Percentiles rank a stretch among this genome's conserved stretches.
phyloP scores from a whole-genome alignment of 2,888 invertebrate genomes.

The Acleris holmiana region DNA sequence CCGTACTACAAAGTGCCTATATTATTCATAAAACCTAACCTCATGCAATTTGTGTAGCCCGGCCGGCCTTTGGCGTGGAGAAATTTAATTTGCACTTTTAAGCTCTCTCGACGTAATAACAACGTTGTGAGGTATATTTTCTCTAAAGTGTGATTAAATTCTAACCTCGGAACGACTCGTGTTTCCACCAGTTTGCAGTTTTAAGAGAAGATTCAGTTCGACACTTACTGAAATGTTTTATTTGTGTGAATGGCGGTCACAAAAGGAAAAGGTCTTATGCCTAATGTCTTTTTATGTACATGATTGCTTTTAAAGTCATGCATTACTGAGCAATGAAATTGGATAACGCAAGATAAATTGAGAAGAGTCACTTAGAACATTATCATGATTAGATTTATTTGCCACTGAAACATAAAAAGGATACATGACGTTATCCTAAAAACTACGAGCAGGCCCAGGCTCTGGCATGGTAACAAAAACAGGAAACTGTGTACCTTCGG shows the following conservation, averaged over 20 bases:
- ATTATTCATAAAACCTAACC: slow-evolving; percentile 66
- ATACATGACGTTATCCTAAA: too few relatives aligned
- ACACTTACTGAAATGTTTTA: not conserved
- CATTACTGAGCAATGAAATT: too few relatives aligned
- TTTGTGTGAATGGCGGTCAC: not conserved
- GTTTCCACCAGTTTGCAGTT: slow-evolving; percentile 24
- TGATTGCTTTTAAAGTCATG: too few relatives aligned
- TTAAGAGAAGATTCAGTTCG: slow-evolving; percentile 2
- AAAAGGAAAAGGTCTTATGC: too few relatives aligned
- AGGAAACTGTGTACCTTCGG: not conserved
- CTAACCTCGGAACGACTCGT: slow-evolving; percentile 38
- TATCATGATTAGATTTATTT: too few relatives aligned
- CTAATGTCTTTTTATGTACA: too few relatives aligned
- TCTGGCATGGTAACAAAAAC: not conserved
- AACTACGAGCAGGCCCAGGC: too few relatives aligned
- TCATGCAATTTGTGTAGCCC: slow-evolving; percentile 34
- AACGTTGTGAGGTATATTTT: slow-evolving; percentile 50
- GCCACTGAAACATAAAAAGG: too few relatives aligned
- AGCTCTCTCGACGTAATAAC: slow-evolving; percentile 46
- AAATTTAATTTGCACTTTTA: slow-evolving; percentile 72
- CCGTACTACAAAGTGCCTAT: slow-evolving; percentile 33
- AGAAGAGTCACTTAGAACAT: too few relatives aligned
- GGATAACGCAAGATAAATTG: too few relatives aligned
- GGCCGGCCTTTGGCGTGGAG: slow-evolving; percentile 55
- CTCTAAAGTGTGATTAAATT: slow-evolving; percentile 48